phyloP scores from a whole-genome alignment of 2,888 invertebrate genomes.

The Oligia strigilis region DNA sequence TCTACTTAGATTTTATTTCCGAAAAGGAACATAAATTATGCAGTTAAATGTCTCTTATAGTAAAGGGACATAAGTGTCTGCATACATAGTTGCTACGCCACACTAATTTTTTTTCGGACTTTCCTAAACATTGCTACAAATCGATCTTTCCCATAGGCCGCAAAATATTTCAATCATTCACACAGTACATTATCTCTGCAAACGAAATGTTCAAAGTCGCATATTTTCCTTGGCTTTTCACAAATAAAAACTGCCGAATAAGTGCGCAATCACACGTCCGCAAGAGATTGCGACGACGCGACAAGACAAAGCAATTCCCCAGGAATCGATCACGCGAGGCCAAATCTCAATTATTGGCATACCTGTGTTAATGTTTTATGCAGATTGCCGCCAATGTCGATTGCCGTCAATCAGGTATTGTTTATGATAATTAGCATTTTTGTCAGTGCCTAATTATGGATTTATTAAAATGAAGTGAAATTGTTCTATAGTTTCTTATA shows the following conservation, averaged over 20 bases:
- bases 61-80: no score
- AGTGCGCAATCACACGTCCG: constrained; percentile 74
- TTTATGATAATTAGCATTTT: constrained; percentile 63
- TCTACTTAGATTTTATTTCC: not conserved
- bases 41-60: not conserved
- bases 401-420: constrained; percentile 57
- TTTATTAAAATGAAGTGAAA: constrained; percentile 54
- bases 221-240: constrained; percentile 66
- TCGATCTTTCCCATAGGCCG: constrained; percentile 39
- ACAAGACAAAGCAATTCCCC: constrained; percentile 79
- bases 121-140: constrained; percentile 18
- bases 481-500: constrained; percentile 28
- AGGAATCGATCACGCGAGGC: constrained; percentile 85
- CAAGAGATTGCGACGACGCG: constrained; percentile 64
- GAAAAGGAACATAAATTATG: no score
- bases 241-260: constrained; percentile 71
- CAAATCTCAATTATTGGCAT: constrained; percentile 79
- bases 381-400: constrained; percentile 71
- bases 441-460: constrained; percentile 46
- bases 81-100: not conserved
- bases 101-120: not conserved
- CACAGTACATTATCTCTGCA: constrained; percentile 55
- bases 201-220: constrained; percentile 64
- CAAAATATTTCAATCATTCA: constrained; percentile 37
- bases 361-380: constrained; percentile 75